These are phyloP conservation scores for Mastomys natalensis DNA, from an alignment of 2,113 vertebrate genomes.

Conservation along the genomic window DNA sequence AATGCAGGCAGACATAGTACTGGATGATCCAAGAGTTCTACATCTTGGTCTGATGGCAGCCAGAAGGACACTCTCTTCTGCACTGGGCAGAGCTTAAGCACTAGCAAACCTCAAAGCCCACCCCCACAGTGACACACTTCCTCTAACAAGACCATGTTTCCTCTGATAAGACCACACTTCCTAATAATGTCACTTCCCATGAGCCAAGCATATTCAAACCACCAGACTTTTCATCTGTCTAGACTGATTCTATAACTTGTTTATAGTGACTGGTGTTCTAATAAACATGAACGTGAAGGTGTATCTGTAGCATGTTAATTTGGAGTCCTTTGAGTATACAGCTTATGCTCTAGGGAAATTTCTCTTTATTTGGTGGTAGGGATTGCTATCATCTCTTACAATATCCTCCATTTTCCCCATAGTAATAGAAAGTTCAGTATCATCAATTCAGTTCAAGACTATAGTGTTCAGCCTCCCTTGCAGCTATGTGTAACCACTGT, in stretches of 20 bases:
- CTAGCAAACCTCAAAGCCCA: too few species aligned
- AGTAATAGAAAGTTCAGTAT: background rate
- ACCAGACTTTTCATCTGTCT: background rate
- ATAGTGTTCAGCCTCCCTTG: background rate
- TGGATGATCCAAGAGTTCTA: too few species aligned
- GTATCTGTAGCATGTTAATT: background rate
- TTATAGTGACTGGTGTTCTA: background rate
- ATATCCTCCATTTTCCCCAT: background rate
- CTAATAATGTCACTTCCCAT: too few species aligned
- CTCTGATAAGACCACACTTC: too few species aligned
- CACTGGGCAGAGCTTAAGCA: too few species aligned
- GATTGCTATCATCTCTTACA: background rate
- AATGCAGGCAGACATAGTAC: too few species aligned
- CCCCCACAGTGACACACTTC: too few species aligned
- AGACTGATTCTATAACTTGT: background rate
- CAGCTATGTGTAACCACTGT: background rate
- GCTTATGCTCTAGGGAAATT: background rate
- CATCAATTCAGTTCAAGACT: background rate
- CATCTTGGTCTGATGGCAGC: too few species aligned
- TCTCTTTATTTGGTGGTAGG: background rate
- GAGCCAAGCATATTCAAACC: too few species aligned
- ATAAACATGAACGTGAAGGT: background rate
- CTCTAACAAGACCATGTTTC: too few species aligned
- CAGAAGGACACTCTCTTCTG: too few species aligned
- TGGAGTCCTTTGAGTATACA: background rate